A percentile compares a stretch with the other conserved stretches of the same genome.
phyloP scores from a whole-genome alignment of 2,797 vertebrate genomes.

The Enoplosus armatus region DNA sequence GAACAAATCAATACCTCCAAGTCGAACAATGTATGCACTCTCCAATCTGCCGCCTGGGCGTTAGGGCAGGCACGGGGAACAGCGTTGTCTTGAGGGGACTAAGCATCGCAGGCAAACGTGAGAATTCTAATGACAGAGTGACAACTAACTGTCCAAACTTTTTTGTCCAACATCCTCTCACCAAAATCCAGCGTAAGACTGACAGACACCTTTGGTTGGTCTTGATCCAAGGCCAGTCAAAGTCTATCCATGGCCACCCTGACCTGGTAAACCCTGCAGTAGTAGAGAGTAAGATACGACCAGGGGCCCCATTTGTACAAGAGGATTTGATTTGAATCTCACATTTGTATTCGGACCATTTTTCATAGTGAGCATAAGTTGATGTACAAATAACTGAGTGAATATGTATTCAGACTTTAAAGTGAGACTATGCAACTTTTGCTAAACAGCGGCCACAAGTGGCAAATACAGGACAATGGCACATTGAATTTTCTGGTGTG shows the following conservation, averaged over 20 bases:
- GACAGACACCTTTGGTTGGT: slow-evolving; percentile 74
- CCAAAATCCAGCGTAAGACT: slow-evolving; percentile 67
- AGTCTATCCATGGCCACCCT: slow-evolving; percentile 68
- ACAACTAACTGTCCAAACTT: slow-evolving; percentile 68
- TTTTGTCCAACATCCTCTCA: slow-evolving; percentile 68
- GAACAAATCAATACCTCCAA: background rate
- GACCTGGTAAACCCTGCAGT: slow-evolving; percentile 64
- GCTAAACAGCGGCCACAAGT: background rate
- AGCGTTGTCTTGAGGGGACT: slow-evolving; percentile 86
- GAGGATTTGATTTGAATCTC: slow-evolving; percentile 60
- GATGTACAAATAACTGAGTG: background rate
- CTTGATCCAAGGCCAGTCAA: slow-evolving; percentile 74
- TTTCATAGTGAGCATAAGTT: background rate
- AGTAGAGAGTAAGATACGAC: slow-evolving; percentile 59
- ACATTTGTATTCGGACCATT: background rate
- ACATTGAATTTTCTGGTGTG: background rate
- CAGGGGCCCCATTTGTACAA: slow-evolving; percentile 72
- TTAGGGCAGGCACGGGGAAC: slow-evolving; percentile 80
- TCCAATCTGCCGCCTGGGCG: slow-evolving; percentile 66
- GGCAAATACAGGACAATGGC: background rate
- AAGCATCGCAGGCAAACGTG: slow-evolving; percentile 86
- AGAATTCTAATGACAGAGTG: slow-evolving; percentile 85
- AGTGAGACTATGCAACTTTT: slow-evolving; percentile 46
- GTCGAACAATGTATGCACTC: slow-evolving; percentile 51
- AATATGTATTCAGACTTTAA: slow-evolving; percentile 27